phyloP scores from a whole-genome alignment of 2,888 invertebrate species.

The Smittia aterrima region DNA sequence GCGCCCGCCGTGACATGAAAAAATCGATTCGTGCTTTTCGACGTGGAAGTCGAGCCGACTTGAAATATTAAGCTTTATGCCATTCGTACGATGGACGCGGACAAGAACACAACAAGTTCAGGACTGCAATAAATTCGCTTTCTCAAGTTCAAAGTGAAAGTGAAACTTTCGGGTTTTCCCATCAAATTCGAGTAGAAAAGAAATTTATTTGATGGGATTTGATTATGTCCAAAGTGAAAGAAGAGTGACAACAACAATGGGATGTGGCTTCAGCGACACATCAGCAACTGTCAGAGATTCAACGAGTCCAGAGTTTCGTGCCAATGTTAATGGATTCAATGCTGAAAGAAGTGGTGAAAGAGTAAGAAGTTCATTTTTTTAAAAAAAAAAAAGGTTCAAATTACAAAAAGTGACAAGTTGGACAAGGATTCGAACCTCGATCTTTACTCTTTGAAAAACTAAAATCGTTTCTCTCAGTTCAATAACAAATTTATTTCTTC shows the following conservation, averaged over 20 bases:
- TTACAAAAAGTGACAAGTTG: too few species aligned
- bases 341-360: not conserved
- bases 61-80: not conserved
- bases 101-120: not conserved
- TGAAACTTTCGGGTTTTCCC: not conserved
- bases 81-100: constrained; percentile 7
- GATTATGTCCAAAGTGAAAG: not conserved
- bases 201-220: not conserved
- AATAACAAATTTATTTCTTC: too few species aligned
- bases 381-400: too few species aligned
- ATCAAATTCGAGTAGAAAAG: not conserved
- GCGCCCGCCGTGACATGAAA: constrained; percentile 17
- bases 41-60: not conserved
- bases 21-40: constrained; percentile 29
- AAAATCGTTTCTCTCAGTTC: too few species aligned
- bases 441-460: too few species aligned
- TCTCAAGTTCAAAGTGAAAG: constrained; percentile 2
- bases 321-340: not conserved
- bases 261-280: constrained; percentile 19
- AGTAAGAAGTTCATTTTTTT: not conserved
- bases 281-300: constrained; percentile 14
- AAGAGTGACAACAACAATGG: constrained; percentile 6
- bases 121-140: not conserved
- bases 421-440: too few species aligned
- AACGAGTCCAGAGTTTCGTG: constrained; percentile 4